Evolutionary conservation across 2,797 vertebrate species (phyloP).

Genomic region (Bradypodion pumilum): DNA sequence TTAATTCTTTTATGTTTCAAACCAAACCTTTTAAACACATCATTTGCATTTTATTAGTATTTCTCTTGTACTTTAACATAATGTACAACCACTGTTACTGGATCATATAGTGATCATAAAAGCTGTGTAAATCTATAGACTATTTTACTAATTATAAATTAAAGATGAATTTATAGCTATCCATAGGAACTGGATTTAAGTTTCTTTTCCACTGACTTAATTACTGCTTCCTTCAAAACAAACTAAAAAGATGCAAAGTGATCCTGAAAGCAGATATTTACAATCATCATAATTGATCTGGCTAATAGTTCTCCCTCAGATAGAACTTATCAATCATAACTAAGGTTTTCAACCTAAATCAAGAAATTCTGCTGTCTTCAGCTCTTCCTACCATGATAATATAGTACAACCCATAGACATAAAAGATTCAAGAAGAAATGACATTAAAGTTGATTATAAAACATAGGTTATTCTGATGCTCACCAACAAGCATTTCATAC

Average conservation of each 20-base stretch:
- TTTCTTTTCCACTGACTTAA: too few relatives aligned
- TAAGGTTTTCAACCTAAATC: neutral
- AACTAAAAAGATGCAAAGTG: neutral
- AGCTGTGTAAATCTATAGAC: too few relatives aligned
- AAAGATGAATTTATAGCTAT: neutral
- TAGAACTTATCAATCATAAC: neutral
- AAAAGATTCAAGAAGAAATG: neutral
- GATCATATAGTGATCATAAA: too few relatives aligned
- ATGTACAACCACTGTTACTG: too few relatives aligned
- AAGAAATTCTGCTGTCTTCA: neutral
- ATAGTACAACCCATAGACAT: neutral
- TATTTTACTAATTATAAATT: neutral
- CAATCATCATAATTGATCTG: neutral
- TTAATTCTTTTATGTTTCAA: too few relatives aligned
- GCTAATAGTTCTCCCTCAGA: neutral
- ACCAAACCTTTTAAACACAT: too few relatives aligned
- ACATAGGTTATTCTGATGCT: constrained; percentile 69
- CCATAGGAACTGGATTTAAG: too few relatives aligned
- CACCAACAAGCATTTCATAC: constrained; percentile 98
- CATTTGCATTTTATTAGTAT: too few relatives aligned
- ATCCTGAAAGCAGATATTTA: neutral
- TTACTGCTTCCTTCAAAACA: too few relatives aligned
- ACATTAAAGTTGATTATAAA: constrained; percentile 23
- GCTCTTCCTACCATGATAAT: neutral
- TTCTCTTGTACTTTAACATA: too few relatives aligned